Evolutionary conservation across 2,113 vertebrate species (phyloP).

Genomic region (Etia nguti): DNA sequence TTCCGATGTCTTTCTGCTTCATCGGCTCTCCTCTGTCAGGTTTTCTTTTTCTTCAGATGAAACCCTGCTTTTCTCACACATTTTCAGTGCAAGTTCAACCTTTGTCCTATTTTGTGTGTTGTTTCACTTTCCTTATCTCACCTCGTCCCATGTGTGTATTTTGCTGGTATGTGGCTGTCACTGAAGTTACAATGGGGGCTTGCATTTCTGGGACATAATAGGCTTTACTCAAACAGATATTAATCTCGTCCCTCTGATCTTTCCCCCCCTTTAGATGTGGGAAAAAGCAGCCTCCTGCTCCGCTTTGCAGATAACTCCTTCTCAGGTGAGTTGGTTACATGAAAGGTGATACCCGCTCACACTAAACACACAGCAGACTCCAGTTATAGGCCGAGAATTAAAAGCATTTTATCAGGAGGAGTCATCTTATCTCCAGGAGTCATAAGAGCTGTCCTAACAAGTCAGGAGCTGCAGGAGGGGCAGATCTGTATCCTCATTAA

Average conservation of each 20-base stretch:
- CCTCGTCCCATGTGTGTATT: background rate
- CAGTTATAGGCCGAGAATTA: background rate
- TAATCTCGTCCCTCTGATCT: background rate
- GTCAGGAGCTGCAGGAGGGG: background rate
- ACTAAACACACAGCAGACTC: background rate
- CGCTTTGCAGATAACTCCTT: slow-evolving; percentile 84
- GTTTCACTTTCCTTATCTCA: background rate
- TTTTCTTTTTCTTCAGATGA: background rate
- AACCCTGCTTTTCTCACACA: background rate
- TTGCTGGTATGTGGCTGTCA: background rate
- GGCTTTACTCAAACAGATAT: background rate
- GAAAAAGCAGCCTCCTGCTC: slow-evolving; percentile 82
- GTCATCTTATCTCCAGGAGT: background rate
- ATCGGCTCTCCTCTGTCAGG: accelerated
- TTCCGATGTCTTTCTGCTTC: background rate
- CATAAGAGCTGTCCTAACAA: background rate
- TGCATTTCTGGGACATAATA: background rate
- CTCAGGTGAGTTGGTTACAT: slow-evolving; percentile 70
- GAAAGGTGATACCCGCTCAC: background rate
- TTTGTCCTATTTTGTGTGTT: background rate
- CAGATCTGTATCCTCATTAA: background rate
- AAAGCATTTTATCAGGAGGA: background rate
- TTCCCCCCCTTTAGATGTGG: slow-evolving; percentile 71
- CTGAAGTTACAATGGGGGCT: background rate
- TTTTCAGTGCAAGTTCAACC: background rate